These are phyloP conservation scores for Actenoides lindsayi DNA, from an alignment of 2,113 vertebrate species.

Conservation along the genomic window DNA sequence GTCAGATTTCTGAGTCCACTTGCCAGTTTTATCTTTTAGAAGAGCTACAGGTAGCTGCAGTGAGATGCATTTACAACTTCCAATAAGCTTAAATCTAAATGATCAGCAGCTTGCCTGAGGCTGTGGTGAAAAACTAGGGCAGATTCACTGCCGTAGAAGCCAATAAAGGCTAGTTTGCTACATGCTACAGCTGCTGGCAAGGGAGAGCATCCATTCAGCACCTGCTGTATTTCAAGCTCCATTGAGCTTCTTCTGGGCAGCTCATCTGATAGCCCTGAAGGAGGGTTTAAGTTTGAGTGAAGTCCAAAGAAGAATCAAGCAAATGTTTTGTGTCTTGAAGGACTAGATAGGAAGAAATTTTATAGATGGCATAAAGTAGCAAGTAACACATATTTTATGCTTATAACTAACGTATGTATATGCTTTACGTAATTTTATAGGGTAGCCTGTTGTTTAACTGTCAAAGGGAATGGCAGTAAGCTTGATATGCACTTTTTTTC, in stretches of 20 bases:
- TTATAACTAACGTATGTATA: not conserved
- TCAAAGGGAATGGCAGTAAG: not conserved
- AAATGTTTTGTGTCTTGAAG: not conserved
- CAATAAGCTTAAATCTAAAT: not conserved
- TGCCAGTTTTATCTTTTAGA: not conserved
- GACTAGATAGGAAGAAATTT: not conserved
- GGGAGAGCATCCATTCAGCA: slow-evolving; percentile 12
- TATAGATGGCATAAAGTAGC: not conserved
- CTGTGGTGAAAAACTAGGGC: not conserved
- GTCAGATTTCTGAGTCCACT: not conserved
- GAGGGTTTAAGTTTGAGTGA: not conserved
- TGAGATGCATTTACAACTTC: not conserved
- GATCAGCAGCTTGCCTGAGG: not conserved
- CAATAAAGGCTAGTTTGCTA: not conserved
- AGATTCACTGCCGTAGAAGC: not conserved
- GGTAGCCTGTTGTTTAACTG: not conserved
- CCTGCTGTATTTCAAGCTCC: not conserved
- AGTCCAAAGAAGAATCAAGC: not conserved
- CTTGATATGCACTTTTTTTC: not conserved
- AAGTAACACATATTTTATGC: not conserved
- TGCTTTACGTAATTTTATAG: not conserved
- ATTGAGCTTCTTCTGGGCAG: not conserved
- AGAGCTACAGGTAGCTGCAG: not conserved
- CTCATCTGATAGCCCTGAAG: slow-evolving; percentile 3
- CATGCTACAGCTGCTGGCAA: not conserved